phyloP scores from a whole-genome alignment of 2,888 invertebrate species.

The Tribolium freemani region DNA sequence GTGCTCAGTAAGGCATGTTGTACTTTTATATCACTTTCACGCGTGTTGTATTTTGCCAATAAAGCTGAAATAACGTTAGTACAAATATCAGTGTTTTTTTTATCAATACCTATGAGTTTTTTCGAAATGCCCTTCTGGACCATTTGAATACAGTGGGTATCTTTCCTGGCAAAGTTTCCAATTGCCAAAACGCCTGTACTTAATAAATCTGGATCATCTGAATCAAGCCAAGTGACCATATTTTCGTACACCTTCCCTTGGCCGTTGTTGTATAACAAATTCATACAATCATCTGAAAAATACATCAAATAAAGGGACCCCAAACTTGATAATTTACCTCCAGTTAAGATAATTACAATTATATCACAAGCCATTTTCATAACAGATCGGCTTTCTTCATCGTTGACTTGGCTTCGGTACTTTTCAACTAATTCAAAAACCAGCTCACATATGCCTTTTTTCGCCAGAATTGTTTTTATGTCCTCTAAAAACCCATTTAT shows the following conservation, averaged over 20 bases:
- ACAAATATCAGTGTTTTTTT: background rate
- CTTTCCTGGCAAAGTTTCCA: slow-evolving; percentile 91
- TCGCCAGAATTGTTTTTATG: slow-evolving; percentile 82
- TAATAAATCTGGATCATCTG: slow-evolving; percentile 80
- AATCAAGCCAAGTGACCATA: slow-evolving; percentile 84
- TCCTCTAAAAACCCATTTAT: slow-evolving; percentile 72
- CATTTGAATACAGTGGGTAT: slow-evolving; percentile 87
- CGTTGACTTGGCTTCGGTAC: slow-evolving; percentile 74
- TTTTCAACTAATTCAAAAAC: slow-evolving; percentile 82
- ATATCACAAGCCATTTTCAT: slow-evolving; percentile 90
- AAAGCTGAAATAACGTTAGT: slow-evolving; percentile 60
- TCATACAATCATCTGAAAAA: slow-evolving; percentile 86
- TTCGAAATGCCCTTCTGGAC: slow-evolving; percentile 83
- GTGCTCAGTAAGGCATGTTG: slow-evolving; percentile 85
- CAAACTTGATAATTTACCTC: slow-evolving; percentile 72
- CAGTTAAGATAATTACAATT: slow-evolving; percentile 86
- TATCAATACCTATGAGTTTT: slow-evolving; percentile 73
- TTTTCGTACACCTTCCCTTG: slow-evolving; percentile 79
- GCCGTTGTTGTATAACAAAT: slow-evolving; percentile 82
- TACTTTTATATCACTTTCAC: slow-evolving; percentile 73
- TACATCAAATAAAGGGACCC: background rate
- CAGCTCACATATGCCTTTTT: slow-evolving; percentile 82
- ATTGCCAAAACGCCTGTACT: slow-evolving; percentile 88
- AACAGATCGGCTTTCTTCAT: slow-evolving; percentile 77
- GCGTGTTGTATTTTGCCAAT: slow-evolving; percentile 72